Base-by-base conservation (phyloP, 1,140 invertebrate species). In the Bombus affinis region DNA sequence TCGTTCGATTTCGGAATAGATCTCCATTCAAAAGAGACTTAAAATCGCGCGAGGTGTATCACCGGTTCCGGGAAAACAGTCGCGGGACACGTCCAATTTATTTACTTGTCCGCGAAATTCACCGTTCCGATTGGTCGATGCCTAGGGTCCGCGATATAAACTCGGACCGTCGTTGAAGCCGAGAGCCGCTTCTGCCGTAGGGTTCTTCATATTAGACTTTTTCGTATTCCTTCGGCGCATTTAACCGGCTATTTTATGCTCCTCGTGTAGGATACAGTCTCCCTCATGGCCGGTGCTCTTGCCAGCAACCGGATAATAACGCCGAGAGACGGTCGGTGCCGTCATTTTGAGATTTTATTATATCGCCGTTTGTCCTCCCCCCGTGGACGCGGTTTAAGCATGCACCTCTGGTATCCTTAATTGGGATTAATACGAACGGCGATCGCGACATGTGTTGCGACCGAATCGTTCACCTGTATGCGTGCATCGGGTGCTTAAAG, bases 311-410 rank as follows among this genome's bases (percentile, higher is more conserved):
- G 90, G 92, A 93, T 93, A 93, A 93, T 93, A 93, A 92, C 91
- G 90, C 86, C 87, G 77, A 35, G 85, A 66, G 85, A 86, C 91
- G 89, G 86, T 90, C 89, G 81, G 86, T 89, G 88, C 92, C 91
- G 92, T 93, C 92, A 90, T 92, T 93, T 93, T 91, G 75, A 89
- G 91, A 93, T 92, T 93, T 94, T 93, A 93, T 94, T 90, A 90
- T 90, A 90, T 90, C 86, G 89, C 57, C 73, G 83, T 73, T 86
- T 86, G 59, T 79, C 82, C 82, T 81, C 35, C 68, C 39, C 66
- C 42, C 74, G 70, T 37, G 80, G 37, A 74, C 74, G 28, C 73
- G 75, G 44, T 9, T 83, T 57, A 71, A 80, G 62, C 72, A n/a
- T 35, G 57, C 68, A 37, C 76, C 44, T 59, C 78, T 42, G 65